phyloP scores from a whole-genome alignment of 2,113 vertebrate genomes.

The Nerophis ophidion region DNA sequence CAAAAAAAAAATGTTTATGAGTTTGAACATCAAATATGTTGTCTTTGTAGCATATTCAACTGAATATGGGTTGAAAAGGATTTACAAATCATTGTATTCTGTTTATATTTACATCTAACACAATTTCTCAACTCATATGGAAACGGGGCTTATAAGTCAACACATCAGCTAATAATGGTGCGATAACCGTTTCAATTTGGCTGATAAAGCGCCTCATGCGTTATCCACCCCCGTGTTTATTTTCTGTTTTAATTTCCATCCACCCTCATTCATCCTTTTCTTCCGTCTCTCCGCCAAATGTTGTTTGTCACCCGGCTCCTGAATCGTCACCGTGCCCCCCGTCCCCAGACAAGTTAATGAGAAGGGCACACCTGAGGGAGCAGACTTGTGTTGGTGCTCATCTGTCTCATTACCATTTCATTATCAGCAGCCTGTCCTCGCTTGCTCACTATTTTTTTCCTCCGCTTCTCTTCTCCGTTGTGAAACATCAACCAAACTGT shows the following conservation, averaged over 20 bases:
- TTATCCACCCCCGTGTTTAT: constrained; percentile 7
- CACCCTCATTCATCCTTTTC: constrained; percentile 7
- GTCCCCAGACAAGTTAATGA: constrained; percentile 55
- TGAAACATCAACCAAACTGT: constrained; percentile 32
- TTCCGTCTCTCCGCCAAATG: not conserved
- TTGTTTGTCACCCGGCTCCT: constrained; percentile 27
- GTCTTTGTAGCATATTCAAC: too few species aligned
- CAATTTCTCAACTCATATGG: too few species aligned
- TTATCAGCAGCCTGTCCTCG: constrained; percentile 49
- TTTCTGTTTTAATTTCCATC: constrained; percentile 17
- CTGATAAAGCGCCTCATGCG: not conserved
- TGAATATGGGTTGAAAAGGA: too few species aligned
- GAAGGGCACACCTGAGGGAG: constrained; percentile 57
- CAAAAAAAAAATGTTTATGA: too few species aligned
- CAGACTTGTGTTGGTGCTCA: constrained; percentile 46
- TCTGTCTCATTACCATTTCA: constrained; percentile 63
- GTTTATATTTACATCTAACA: too few species aligned
- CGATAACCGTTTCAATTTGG: not conserved
- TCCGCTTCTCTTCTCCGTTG: constrained; percentile 13
- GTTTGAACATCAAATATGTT: too few species aligned
- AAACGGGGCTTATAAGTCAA: too few species aligned
- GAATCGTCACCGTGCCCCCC: constrained; percentile 34
- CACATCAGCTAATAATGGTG: not conserved
- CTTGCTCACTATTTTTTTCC: constrained; percentile 29
- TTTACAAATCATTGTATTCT: too few species aligned